Percentiles rank a stretch among this genome's conserved stretches.
Conservation (phyloP, 2,888 invertebrate genomes). For the Synanthedon myopaeformis region DNA sequence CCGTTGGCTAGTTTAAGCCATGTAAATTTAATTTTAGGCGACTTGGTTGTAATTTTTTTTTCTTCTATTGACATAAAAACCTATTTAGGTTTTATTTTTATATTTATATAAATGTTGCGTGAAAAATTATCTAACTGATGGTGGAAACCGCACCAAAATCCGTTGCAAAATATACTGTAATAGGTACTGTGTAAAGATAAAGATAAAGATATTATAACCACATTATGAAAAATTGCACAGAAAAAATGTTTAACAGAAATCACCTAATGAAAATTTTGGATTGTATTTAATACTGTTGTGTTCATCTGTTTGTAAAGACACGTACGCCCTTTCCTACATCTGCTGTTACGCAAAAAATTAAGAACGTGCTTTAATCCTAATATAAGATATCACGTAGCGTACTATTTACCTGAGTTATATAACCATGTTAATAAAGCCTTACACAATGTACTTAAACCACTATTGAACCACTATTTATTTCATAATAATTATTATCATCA, state of each 20-base stretch:
- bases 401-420: slow-evolving; percentile 16
- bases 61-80: too few species aligned
- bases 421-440: slow-evolving; percentile 5
- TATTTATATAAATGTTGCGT: too few species aligned
- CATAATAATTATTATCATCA: not conserved
- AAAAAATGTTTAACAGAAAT: not conserved
- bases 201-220: too few species aligned
- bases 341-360: slow-evolving; percentile 35
- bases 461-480: not conserved
- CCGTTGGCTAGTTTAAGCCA: too few species aligned
- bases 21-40: too few species aligned
- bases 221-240: too few species aligned
- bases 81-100: too few species aligned
- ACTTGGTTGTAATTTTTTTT: too few species aligned
- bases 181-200: too few species aligned
- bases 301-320: slow-evolving; percentile 24
- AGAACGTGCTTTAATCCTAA: slow-evolving; percentile 19
- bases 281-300: slow-evolving; percentile 25
- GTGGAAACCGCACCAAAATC: too few species aligned
- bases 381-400: slow-evolving; percentile 13
- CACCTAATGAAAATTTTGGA: not conserved
- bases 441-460: not conserved
- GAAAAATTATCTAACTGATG: too few species aligned
- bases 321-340: slow-evolving; percentile 26
- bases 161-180: not conserved